Evolutionary conservation across 2,797 vertebrate species (phyloP), one percentile per base, ranked within the genome.

Genomic region (Pangasius sanitwongsei): DNA sequence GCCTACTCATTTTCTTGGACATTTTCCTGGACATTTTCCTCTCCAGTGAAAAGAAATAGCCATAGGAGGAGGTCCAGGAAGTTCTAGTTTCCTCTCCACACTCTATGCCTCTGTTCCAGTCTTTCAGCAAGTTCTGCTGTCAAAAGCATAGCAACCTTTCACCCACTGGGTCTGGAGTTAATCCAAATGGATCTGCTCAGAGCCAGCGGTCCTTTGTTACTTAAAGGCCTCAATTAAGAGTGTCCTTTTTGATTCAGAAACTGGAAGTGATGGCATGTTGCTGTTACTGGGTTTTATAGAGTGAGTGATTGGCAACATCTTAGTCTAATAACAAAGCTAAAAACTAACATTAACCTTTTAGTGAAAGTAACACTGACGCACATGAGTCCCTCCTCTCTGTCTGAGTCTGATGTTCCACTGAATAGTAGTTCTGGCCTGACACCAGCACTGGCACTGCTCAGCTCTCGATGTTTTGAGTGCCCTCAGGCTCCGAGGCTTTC

Each of bases 361-460:
- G 65, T 83, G 53, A 53, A 75, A 75, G 57, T 75, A 81, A 55
- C 67, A 86, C 34, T 65, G 34, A 80, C 25, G 84, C 50, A 50
- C 5, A 75, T 55, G 57, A 34, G 18, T 75, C 28, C 67, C 13
- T 85, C 63, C 48, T 34, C 53, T 72, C 59, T 50, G 74, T 48
- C 83, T 83, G 48, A 34, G 8, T 15, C 48, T 48, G n/a, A 67
- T 65, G 57, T 87, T 82, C 2, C n/a, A 13, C 20, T 57, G 57
- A 65, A 41, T 6, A 72, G 61, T 55, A 7, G 70, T 85, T 70
- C 82, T 85, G 91, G 80, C 74, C 59, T 63, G 80, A 77, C 37
- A 87, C 94, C 95, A 96, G 93, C 87, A 92, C 72, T 84, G 90
- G 95, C 96, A 96, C 96, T 95, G 96, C 95, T 93, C 90, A 89